phyloP scores from a whole-genome alignment of 2,888 invertebrate genomes.

The Phanerotoma sp. region DNA sequence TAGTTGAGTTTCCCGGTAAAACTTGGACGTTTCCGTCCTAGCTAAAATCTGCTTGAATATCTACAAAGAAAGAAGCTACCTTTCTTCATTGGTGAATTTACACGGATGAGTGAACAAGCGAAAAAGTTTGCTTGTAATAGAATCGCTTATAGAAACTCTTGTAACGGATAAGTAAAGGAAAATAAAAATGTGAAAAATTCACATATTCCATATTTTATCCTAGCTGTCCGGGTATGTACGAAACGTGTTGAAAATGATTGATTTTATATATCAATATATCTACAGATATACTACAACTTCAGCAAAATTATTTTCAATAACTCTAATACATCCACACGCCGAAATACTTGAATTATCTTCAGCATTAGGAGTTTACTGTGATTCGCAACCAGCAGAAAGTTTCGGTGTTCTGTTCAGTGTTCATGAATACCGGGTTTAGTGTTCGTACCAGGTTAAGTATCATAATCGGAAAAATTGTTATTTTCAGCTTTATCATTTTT shows the following conservation, averaged over 20 bases:
- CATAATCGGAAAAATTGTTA: too few species aligned
- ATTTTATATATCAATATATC: background rate
- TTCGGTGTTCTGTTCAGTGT: too few species aligned
- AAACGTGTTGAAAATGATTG: background rate
- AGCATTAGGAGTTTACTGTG: too few species aligned
- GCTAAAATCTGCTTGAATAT: constrained; percentile 10
- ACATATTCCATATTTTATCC: background rate
- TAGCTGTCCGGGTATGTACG: constrained; percentile 8
- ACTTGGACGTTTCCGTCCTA: background rate
- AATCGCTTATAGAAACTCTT: constrained; percentile 6
- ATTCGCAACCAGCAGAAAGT: too few species aligned
- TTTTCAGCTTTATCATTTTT: too few species aligned
- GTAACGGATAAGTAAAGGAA: background rate
- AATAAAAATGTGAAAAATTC: background rate
- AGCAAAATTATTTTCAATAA: too few species aligned
- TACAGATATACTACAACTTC: too few species aligned
- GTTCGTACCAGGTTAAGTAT: too few species aligned
- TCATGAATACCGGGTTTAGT: too few species aligned
- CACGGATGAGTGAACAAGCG: constrained; percentile 11
- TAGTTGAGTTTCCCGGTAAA: constrained; percentile 11
- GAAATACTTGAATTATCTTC: too few species aligned
- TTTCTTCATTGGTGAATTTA: constrained; percentile 19
- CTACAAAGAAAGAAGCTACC: constrained; percentile 5
- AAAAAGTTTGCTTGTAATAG: background rate
- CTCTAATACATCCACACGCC: too few species aligned